A percentile compares a stretch with the other conserved stretches of the same genome.
Evolutionary conservation across 2,797 vertebrate genomes (phyloP).

Genomic region (Monodelphis domestica): DNA sequence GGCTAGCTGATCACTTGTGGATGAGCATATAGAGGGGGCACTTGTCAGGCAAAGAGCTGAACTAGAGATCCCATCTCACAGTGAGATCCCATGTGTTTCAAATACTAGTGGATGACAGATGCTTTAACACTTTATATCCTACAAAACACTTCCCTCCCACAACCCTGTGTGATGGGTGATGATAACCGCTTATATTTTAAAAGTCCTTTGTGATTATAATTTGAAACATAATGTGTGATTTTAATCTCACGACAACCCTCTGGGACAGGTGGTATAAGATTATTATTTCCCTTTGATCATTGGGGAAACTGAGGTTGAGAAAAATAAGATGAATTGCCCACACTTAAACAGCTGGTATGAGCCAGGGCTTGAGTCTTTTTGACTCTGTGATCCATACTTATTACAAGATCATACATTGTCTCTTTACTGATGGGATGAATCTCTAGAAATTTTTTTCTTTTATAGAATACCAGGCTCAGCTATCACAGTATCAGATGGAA

Average conservation of each 20-base stretch:
- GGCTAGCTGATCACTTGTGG: not conserved
- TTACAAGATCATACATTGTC: not conserved
- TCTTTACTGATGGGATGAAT: slow-evolving; percentile 25
- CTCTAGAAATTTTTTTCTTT: not conserved
- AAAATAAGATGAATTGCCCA: not conserved
- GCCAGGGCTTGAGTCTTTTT: not conserved
- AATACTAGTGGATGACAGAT: not conserved
- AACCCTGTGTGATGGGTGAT: not conserved
- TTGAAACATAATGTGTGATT: not conserved
- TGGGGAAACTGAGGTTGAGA: not conserved
- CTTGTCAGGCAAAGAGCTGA: not conserved
- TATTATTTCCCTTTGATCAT: not conserved
- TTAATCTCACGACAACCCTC: not conserved
- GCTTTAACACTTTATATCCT: not conserved
- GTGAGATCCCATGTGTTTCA: not conserved
- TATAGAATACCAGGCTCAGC: slow-evolving; percentile 12
- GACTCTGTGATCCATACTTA: not conserved
- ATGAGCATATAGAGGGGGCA: not conserved
- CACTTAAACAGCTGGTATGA: not conserved
- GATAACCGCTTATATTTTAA: not conserved
- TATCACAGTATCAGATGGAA: slow-evolving; percentile 52
- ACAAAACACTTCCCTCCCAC: not conserved
- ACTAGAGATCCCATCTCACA: not conserved
- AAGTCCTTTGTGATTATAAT: not conserved
- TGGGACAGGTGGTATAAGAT: not conserved